Evolutionary conservation across 2,113 vertebrate genomes (phyloP).

Genomic region (Physeter macrocephalus): DNA sequence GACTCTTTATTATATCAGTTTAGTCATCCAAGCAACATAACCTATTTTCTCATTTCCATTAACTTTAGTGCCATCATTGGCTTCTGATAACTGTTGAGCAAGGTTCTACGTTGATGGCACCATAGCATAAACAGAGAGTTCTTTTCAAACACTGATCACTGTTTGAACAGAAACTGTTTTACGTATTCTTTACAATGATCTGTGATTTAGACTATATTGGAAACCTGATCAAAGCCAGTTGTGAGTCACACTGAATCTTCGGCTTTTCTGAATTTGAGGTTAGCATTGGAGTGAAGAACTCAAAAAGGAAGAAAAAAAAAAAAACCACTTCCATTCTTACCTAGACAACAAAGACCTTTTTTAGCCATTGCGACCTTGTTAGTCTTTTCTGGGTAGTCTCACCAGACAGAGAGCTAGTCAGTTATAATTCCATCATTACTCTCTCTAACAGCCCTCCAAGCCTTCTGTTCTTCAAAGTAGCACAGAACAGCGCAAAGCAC

Average conservation of each 20-base stretch:
- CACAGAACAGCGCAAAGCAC: background rate
- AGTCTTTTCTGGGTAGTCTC: conserved; percentile 64
- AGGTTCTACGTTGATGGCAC: conserved; percentile 12
- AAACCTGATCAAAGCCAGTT: conserved; percentile 49
- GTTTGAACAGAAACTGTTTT: conserved; percentile 52
- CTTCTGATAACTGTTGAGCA: conserved; percentile 38
- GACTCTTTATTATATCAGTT: background rate
- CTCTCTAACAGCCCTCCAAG: conserved; percentile 43
- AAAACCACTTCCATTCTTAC: conserved; percentile 59
- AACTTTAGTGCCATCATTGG: conserved; percentile 1
- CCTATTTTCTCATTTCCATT: background rate
- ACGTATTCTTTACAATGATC: conserved; percentile 18
- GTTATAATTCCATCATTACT: conserved; percentile 47
- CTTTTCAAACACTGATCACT: background rate
- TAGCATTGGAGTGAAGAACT: conserved; percentile 30
- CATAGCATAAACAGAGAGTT: background rate
- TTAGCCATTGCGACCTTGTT: conserved; percentile 47
- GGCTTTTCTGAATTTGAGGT: conserved; percentile 63
- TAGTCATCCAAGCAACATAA: background rate
- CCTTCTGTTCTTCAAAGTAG: background rate
- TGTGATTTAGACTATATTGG: background rate
- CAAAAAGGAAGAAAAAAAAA: background rate
- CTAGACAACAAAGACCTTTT: conserved; percentile 55
- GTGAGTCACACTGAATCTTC: background rate
- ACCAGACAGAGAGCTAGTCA: conserved; percentile 38